Evolutionary conservation across 2,888 invertebrate species (phyloP).

Genomic region (Trichogramma evanescens): DNA sequence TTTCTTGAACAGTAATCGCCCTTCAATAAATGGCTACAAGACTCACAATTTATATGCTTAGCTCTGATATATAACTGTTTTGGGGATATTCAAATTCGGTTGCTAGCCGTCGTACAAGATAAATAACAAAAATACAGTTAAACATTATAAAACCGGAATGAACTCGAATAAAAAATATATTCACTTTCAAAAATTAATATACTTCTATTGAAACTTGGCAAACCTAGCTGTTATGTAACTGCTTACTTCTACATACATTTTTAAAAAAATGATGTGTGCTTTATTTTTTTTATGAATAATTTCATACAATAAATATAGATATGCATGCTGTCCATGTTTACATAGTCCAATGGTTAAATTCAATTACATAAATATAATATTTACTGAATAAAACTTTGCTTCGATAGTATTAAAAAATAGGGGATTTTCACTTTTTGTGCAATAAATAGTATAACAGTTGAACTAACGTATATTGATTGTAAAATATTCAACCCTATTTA

Average conservation of each 20-base stretch:
- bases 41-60: no score
- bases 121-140: slow-evolving; percentile 9
- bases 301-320: neutral
- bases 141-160: no score
- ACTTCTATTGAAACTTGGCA: slow-evolving; percentile 17
- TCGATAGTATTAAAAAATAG: no score
- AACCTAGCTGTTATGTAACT: slow-evolving; percentile 22
- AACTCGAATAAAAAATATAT: slow-evolving; percentile 7
- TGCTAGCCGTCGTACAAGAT: slow-evolving; percentile 5
- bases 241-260: slow-evolving; percentile 16
- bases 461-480: no score
- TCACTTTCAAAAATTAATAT: neutral
- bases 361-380: slow-evolving; percentile 10
- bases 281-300: slow-evolving; percentile 6
- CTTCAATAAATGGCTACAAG: no score
- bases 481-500: no score
- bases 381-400: slow-evolving; percentile 1
- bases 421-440: no score
- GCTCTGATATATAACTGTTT: no score
- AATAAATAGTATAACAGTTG: no score
- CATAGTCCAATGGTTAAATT: slow-evolving; percentile 5
- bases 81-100: no score
- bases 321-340: neutral
- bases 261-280: slow-evolving; percentile 15
- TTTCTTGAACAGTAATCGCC: no score